phyloP scores from a whole-genome alignment of 2,888 invertebrate species.

The Perizoma flavofasciatum region DNA sequence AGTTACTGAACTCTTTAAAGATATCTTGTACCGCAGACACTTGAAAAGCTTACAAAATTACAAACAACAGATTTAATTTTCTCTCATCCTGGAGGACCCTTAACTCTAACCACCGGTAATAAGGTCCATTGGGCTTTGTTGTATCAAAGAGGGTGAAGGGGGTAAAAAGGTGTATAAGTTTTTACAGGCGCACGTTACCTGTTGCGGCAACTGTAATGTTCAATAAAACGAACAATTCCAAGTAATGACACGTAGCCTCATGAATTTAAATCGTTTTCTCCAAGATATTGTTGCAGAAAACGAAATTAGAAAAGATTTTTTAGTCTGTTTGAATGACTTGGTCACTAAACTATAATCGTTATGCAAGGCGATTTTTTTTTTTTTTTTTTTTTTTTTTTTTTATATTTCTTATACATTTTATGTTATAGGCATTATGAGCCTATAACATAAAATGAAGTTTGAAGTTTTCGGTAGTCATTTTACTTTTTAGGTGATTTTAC shows the following conservation, averaged over 20 bases:
- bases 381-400: too few relatives aligned
- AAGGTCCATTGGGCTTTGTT: slow-evolving; percentile 41
- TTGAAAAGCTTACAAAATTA: slow-evolving; percentile 53
- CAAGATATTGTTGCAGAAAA: slow-evolving; percentile 27
- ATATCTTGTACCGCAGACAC: slow-evolving; percentile 42
- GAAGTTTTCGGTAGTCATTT: too few relatives aligned
- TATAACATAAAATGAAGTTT: too few relatives aligned
- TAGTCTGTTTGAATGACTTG: too few relatives aligned
- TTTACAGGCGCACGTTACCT: slow-evolving; percentile 62
- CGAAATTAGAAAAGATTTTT: slow-evolving; percentile 1
- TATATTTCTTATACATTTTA: too few relatives aligned
- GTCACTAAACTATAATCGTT: too few relatives aligned
- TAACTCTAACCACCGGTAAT: slow-evolving; percentile 35
- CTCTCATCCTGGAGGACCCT: slow-evolving; percentile 38
- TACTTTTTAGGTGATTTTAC: too few relatives aligned
- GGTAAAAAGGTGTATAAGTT: slow-evolving; percentile 46
- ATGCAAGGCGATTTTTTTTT: too few relatives aligned
- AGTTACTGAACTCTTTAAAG: slow-evolving; percentile 43
- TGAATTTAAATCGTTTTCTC: slow-evolving; percentile 55
- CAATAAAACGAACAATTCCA: slow-evolving; percentile 66
- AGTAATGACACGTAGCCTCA: slow-evolving; percentile 57
- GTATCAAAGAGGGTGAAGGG: slow-evolving; percentile 24
- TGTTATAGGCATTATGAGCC: too few relatives aligned
- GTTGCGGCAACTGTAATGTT: slow-evolving; percentile 70
- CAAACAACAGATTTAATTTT: slow-evolving; percentile 66